Evolutionary conservation across 2,113 vertebrate genomes (phyloP), one percentile per base, ranked within the genome.

Genomic region (Eira barbara): DNA sequence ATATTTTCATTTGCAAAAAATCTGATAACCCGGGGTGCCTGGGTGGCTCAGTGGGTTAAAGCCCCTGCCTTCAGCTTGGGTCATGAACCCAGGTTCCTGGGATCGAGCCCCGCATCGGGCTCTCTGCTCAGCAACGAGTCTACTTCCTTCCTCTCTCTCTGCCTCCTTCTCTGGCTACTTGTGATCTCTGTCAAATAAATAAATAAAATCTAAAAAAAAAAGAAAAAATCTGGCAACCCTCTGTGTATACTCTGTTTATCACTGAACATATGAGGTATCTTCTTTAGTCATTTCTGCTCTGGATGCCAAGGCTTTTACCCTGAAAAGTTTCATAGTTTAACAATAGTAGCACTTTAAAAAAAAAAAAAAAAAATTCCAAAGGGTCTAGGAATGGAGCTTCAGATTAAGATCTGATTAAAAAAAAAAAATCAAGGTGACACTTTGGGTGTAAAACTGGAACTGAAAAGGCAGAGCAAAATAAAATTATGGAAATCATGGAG

Each of bases 381-480:
- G 3, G 84, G 39, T 15, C 2, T 39, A 80, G 49, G 39, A 87
- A 76, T 14, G 79, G 23, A 96, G 7, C 21, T 91, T 83, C 17
- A 85, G 49, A 74, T 61, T 78, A 89, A 67, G 7, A 61, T 67
- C 18, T 21, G 69, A 71, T 63, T 0, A 52, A 80, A 73, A 0
- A 80, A 73, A 0, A 79, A 95, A 78, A 57, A 57, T 57, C 18
- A 57, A 55, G 55, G 55, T 57, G 57, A 65, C 52, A 36, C 3
- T 45, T n/a, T 55, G 12, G 1, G 0, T 92, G 9, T 45, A 85
- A 47, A 67, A 2, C 23, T 89, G 17, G 36, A 86, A 78, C 1
- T n/a, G 7, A 76, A 97, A 78, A 91, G 12, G 2, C 4, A 81
- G 8, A 78, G 18, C 17, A 90, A 91, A 71, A 87, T 69, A 31